Conservation (phyloP, 2,888 invertebrate species). For the Epinotia bilunana region DNA sequence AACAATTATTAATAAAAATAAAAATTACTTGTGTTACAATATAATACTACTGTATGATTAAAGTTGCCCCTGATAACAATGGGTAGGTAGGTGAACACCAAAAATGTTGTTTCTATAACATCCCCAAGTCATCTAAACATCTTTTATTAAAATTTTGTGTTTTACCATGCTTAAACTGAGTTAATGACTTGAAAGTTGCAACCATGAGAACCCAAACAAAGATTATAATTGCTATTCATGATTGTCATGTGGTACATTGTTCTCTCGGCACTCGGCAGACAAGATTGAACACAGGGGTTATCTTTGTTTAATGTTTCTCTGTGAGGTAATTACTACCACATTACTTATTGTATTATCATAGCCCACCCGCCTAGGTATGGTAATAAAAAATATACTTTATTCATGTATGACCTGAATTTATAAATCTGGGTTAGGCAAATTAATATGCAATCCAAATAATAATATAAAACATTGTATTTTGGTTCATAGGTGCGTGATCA, state of each 20-base stretch:
- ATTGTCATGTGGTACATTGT: conserved; percentile 33
- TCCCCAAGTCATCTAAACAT: neutral
- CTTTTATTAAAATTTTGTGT: neutral
- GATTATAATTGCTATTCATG: conserved; percentile 28
- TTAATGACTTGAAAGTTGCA: conserved; percentile 27
- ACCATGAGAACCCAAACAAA: conserved; percentile 37
- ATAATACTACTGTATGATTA: too few relatives aligned
- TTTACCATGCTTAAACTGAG: conserved; percentile 22
- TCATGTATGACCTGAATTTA: neutral
- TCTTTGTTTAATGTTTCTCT: conserved; percentile 5
- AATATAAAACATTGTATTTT: too few relatives aligned
- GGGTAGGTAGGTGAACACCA: neutral
- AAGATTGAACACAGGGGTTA: conserved; percentile 5
- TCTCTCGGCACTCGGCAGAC: neutral
- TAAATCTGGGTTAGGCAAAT: neutral
- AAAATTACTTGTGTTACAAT: too few relatives aligned
- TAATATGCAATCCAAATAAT: too few relatives aligned
- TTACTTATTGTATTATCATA: neutral
- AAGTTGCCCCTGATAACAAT: neutral
- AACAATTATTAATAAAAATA: too few relatives aligned
- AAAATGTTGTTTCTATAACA: neutral
- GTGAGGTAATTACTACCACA: conserved; percentile 13
- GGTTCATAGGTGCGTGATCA: too few relatives aligned
- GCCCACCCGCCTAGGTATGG: neutral
- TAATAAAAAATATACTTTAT: neutral